These are phyloP conservation scores for Sapajus apella DNA, from an alignment of 2,113 vertebrate species.

Conservation along the genomic window DNA sequence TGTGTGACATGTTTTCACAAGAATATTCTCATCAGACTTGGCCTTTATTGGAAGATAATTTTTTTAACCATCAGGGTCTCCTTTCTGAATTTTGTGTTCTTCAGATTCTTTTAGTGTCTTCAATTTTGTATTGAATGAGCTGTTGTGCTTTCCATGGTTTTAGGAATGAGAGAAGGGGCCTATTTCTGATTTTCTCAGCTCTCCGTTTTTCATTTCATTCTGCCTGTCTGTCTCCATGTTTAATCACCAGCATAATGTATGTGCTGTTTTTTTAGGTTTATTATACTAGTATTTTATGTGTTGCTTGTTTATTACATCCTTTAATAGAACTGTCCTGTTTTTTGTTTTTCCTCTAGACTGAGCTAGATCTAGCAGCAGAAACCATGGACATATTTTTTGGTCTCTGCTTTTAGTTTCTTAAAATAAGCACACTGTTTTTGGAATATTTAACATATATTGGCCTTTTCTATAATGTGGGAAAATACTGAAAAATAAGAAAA, in stretches of 20 bases:
- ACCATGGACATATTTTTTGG: not conserved
- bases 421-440: not conserved
- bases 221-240: not conserved
- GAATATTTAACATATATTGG: not conserved
- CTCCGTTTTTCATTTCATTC: not conserved
- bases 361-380: not conserved
- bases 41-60: slow-evolving; percentile 13
- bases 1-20: slow-evolving; percentile 20
- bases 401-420: not conserved
- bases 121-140: slow-evolving; percentile 3
- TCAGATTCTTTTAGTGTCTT: slow-evolving; percentile 14
- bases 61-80: not conserved
- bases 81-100: slow-evolving; percentile 15
- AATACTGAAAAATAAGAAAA: slow-evolving; percentile 28
- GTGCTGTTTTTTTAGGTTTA: not conserved
- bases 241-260: not conserved
- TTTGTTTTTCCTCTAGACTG: not conserved
- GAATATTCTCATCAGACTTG: not conserved
- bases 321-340: not conserved
- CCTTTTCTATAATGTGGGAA: slow-evolving; percentile 4
- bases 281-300: not conserved
- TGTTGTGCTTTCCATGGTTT: slow-evolving; percentile 33
- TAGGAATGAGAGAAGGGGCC: not conserved
- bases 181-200: slow-evolving; percentile 1
- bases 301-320: not conserved